These are phyloP conservation scores for Aptenodytes patagonicus DNA, from an alignment of 2,113 vertebrate genomes.

Conservation along the genomic window DNA sequence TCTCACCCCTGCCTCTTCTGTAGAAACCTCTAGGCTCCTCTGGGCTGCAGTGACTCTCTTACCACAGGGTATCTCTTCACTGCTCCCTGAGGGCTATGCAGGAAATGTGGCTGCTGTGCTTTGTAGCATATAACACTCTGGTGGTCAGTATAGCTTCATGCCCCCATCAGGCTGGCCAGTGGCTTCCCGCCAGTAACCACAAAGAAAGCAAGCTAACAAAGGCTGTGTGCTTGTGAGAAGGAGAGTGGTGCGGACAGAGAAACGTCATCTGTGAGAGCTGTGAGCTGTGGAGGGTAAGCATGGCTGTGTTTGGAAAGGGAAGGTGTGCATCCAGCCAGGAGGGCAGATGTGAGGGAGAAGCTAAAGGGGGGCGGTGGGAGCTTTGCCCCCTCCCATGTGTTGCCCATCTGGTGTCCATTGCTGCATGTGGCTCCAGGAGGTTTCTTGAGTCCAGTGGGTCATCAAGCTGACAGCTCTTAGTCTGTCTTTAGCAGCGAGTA, in stretches of 20 bases:
- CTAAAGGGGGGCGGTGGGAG: not conserved
- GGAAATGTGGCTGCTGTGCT: not conserved
- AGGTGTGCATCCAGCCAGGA: not conserved
- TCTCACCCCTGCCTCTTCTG: not conserved
- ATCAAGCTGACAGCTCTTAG: not conserved
- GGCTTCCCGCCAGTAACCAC: not conserved
- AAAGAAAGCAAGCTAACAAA: not conserved
- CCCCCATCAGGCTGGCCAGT: not conserved
- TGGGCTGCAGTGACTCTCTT: not conserved
- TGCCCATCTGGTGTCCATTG: not conserved
- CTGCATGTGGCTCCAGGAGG: not conserved
- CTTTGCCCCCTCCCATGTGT: not conserved
- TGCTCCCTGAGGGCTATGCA: not conserved
- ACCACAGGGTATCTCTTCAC: not conserved
- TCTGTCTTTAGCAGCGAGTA: not conserved
- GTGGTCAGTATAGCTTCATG: rapidly evolving
- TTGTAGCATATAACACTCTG: rapidly evolving
- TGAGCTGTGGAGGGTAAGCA: not conserved
- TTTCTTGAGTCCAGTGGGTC: not conserved
- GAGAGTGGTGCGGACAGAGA: not conserved
- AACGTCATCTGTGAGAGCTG: not conserved
- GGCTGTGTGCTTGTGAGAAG: not conserved
- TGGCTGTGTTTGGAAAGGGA: not conserved
- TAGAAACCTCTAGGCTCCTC: not conserved
- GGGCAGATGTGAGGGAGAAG: not conserved